These are phyloP conservation scores for Lasius platythorax DNA, from an alignment of 2,888 invertebrate species.

Conservation along the genomic window DNA sequence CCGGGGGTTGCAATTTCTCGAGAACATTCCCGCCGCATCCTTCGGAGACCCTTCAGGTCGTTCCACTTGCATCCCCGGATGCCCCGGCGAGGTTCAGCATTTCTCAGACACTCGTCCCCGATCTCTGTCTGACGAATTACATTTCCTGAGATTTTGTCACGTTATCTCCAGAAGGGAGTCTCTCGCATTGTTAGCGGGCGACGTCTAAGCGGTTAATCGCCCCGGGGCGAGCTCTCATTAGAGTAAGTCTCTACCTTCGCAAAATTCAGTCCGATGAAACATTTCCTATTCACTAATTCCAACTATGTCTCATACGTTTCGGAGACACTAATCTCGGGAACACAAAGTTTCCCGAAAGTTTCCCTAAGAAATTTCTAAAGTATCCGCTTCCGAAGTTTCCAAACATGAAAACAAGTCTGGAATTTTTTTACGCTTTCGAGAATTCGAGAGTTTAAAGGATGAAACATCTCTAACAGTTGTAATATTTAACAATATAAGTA, in stretches of 20 bases:
- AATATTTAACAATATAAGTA: background rate
- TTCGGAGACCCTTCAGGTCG: constrained; percentile 43
- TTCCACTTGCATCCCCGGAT: constrained; percentile 48
- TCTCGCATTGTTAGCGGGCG: constrained; percentile 32
- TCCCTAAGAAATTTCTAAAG: constrained; percentile 4
- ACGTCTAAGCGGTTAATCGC: constrained; percentile 30
- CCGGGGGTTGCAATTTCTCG: constrained; percentile 58
- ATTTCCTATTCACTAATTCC: constrained; percentile 12
- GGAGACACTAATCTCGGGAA: constrained; percentile 4
- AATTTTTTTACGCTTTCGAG: constrained; percentile 10
- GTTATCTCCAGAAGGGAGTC: constrained; percentile 41
- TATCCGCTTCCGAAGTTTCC: constrained; percentile 1
- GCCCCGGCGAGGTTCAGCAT: constrained; percentile 43
- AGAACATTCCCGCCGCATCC: constrained; percentile 50
- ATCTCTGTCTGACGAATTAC: constrained; percentile 57
- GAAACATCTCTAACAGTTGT: background rate
- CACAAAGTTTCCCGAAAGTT: constrained; percentile 5
- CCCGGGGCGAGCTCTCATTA: constrained; percentile 11
- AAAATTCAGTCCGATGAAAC: constrained; percentile 40
- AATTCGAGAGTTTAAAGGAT: background rate
- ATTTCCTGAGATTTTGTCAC: constrained; percentile 51
- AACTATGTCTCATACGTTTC: background rate
- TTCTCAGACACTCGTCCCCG: constrained; percentile 48
- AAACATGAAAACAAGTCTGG: background rate
- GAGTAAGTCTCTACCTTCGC: constrained; percentile 11